Percentiles rank a stretch among this genome's conserved stretches.
Evolutionary conservation across 2,888 invertebrate species (phyloP).

Genomic region (Synanthedon vespiformis): DNA sequence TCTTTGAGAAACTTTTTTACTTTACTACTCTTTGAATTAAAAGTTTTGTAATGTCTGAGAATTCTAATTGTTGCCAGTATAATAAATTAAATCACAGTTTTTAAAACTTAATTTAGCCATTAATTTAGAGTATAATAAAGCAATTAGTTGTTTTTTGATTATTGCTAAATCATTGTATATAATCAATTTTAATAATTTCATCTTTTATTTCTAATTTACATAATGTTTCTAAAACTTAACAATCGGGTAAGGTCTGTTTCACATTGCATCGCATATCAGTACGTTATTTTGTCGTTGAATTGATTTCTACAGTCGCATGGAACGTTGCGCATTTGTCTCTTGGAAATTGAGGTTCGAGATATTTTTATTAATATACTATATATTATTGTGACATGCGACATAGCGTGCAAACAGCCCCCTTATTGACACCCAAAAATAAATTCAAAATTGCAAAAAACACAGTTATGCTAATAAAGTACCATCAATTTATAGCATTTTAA

Average conservation of each 20-base stretch:
- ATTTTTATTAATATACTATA: constrained; percentile 4
- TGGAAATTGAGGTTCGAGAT: no score
- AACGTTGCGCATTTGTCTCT: no score
- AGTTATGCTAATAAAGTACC: constrained; percentile 40
- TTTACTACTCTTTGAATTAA: constrained; percentile 9
- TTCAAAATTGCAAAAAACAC: constrained; percentile 53
- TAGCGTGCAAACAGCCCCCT: neutral
- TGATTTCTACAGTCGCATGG: no score
- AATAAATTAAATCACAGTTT: constrained; percentile 68
- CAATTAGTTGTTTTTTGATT: constrained; percentile 12
- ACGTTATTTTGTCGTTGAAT: neutral
- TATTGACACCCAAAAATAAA: constrained; percentile 36
- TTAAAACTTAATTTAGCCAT: constrained; percentile 54
- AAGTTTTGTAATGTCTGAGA: constrained; percentile 10
- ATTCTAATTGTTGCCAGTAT: constrained; percentile 35
- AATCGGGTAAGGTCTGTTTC: constrained; percentile 18
- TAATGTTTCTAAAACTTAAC: constrained; percentile 63
- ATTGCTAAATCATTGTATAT: constrained; percentile 2
- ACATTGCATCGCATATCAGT: constrained; percentile 2
- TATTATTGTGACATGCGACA: no score
- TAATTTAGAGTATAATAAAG: constrained; percentile 17
- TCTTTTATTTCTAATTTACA: constrained; percentile 42
- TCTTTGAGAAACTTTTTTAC: constrained; percentile 40
- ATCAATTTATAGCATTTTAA: constrained; percentile 41
- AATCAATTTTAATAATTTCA: constrained; percentile 46